Percentiles rank a stretch among this genome's conserved stretches.
phyloP scores from a whole-genome alignment of 2,797 vertebrate genomes.

The Cichlasoma orientale region DNA sequence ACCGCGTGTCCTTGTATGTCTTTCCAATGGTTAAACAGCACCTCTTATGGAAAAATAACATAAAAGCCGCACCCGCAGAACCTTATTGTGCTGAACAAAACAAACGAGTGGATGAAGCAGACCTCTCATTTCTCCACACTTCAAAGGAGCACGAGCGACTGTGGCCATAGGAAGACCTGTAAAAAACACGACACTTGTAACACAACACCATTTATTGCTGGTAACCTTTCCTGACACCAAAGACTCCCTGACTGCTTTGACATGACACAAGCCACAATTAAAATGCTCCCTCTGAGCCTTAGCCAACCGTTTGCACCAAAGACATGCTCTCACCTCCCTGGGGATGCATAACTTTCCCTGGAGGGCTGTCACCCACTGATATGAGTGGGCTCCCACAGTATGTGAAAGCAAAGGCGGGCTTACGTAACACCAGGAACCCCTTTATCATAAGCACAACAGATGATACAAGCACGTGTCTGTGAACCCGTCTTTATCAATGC shows the following conservation, averaged over 20 bases:
- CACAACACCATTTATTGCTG: constrained; percentile 52
- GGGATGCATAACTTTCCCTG: constrained; percentile 55
- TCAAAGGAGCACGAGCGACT: background rate
- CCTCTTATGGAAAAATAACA: constrained; percentile 21
- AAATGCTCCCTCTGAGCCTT: constrained; percentile 58
- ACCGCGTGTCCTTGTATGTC: background rate
- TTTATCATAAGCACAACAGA: constrained; percentile 24
- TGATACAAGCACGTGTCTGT: constrained; percentile 35
- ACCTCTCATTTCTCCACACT: background rate
- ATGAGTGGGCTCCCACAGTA: constrained; percentile 58
- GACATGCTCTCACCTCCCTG: constrained; percentile 50
- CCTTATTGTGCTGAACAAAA: constrained; percentile 2
- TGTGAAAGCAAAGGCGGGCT: constrained; percentile 41
- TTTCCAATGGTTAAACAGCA: constrained; percentile 20
- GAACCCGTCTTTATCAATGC: constrained; percentile 17
- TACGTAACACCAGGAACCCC: constrained; percentile 42
- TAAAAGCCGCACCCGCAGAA: background rate
- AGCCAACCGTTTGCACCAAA: constrained; percentile 52
- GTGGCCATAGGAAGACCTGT: constrained; percentile 33
- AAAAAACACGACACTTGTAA: constrained; percentile 53
- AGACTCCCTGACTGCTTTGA: constrained; percentile 58
- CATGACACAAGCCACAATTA: constrained; percentile 59
- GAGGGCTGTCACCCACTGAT: constrained; percentile 68
- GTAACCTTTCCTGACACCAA: constrained; percentile 53
- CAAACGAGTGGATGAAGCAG: constrained; percentile 1